Evolutionary conservation across 1,140 invertebrate species (phyloP).

Genomic region (Hetaerina americana): DNA sequence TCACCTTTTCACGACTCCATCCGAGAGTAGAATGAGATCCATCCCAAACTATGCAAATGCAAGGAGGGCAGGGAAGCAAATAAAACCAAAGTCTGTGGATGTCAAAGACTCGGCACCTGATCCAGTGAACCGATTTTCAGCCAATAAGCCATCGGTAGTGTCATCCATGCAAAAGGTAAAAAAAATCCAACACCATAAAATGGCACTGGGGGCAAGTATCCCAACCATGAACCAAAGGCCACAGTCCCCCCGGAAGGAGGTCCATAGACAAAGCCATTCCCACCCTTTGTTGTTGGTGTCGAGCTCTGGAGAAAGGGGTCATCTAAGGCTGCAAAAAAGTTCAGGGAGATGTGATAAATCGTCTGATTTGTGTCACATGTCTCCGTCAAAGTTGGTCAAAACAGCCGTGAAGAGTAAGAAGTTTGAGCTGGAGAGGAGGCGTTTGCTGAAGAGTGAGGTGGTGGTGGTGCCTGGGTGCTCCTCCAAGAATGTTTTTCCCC

Average conservation of each 20-base stretch:
- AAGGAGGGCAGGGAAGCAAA: constrained; percentile 27
- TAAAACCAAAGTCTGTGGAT: constrained; percentile 16
- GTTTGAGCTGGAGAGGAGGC: constrained; percentile 35
- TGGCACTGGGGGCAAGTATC: background rate
- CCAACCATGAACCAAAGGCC: background rate
- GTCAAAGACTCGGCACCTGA: background rate
- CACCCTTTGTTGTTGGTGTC: constrained; percentile 10
- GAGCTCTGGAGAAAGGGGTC: constrained; percentile 18
- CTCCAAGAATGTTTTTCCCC: constrained; percentile 1
- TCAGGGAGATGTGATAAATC: background rate
- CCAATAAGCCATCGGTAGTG: background rate
- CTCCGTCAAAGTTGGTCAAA: constrained; percentile 48
- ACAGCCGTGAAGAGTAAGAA: constrained; percentile 47
- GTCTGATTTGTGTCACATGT: constrained; percentile 27
- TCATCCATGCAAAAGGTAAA: background rate
- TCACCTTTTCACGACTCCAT: constrained; percentile 61
- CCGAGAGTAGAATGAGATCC: constrained; percentile 40
- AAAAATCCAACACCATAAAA: background rate
- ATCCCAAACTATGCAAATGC: constrained; percentile 37
- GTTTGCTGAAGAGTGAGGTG: constrained; percentile 23
- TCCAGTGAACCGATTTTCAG: background rate
- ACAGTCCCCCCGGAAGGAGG: constrained; percentile 14
- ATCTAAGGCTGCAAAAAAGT: constrained; percentile 23
- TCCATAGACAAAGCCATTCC: background rate
- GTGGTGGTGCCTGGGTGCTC: background rate